Evolutionary conservation across 2,113 vertebrate genomes (phyloP).

Genomic region (Tichodroma muraria): DNA sequence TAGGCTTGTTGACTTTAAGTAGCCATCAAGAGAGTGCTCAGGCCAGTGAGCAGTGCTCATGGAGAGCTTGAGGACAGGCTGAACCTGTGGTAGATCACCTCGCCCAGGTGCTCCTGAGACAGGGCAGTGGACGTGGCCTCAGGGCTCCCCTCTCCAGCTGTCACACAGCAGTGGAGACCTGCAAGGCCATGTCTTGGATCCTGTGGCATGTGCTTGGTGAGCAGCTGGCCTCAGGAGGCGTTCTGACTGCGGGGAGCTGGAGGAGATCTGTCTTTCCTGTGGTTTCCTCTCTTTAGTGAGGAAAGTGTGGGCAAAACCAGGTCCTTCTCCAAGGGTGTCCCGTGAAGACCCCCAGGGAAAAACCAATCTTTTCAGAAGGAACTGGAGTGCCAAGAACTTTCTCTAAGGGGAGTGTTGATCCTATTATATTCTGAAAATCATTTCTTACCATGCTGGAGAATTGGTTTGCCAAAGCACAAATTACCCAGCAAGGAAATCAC

Average conservation of each 20-base stretch:
- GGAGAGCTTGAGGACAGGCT: background rate
- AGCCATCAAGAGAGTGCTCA: background rate
- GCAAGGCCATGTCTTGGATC: background rate
- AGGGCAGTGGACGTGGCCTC: background rate
- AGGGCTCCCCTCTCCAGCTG: background rate
- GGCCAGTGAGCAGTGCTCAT: background rate
- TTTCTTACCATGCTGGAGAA: background rate
- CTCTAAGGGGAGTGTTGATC: background rate
- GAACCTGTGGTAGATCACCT: too few relatives aligned
- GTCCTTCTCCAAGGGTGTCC: background rate
- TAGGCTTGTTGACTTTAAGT: background rate
- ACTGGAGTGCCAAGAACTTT: background rate
- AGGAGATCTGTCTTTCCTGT: background rate
- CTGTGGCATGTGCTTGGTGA: background rate
- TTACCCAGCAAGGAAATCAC: background rate
- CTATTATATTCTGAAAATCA: background rate
- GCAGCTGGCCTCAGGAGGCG: fast-evolving
- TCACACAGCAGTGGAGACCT: background rate
- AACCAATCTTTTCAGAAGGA: background rate
- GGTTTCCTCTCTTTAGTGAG: background rate
- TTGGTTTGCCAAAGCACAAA: background rate
- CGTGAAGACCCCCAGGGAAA: background rate
- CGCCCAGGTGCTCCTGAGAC: background rate
- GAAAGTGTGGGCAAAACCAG: background rate
- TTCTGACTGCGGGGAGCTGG: background rate